Evolutionary conservation across 2,888 invertebrate genomes (phyloP), one percentile per base, ranked within the genome.

Genomic region (Rhagium mordax): DNA sequence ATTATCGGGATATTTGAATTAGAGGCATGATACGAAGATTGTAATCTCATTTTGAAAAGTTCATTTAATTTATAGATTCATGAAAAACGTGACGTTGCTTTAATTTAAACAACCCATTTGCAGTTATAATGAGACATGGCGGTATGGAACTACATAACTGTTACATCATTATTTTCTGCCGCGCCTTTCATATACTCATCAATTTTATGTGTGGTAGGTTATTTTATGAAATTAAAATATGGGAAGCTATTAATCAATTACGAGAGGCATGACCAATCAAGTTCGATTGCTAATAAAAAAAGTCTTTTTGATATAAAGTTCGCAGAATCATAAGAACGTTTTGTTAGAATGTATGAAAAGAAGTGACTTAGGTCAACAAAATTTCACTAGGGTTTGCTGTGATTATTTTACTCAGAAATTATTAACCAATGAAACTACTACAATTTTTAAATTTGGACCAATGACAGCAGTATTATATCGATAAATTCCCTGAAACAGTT

Each of bases 51-150:
- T 70, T 68, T 66, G 65, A 74, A 76, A 76, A 76, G 70, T 64
- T 68, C 69, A 33, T 70, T 75, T 76, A 74, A 75, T 75, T 73
- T 74, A 73, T 73, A 60, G 70, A 76, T 76, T 76, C 75, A 73
- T 76, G 78, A 74, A 78, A 74, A 76, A 71, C 78, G 78, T 78
- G 78, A 78, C 74, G 74, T 21, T 72, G 78, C 70, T 68, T 78
- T 75, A 75, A 75, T 74, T 75, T 69, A 78, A 78, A 78, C 71
- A 53, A 51, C 72, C 70, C 60, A 60, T 61, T 72, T 24, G 65
- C 65, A 55, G 74, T 59, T 65, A 69, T 69, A 74, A 29, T 53
- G 29, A 51, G 61, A 33, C 60, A 48, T 59, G 59, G 27, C 33
- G 59, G 29, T 16, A 24, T 27, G 29, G 59, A n/a, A 24, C 13